Conservation (phyloP, 1,140 invertebrate species). For the Gyrodactylus salaris region DNA sequence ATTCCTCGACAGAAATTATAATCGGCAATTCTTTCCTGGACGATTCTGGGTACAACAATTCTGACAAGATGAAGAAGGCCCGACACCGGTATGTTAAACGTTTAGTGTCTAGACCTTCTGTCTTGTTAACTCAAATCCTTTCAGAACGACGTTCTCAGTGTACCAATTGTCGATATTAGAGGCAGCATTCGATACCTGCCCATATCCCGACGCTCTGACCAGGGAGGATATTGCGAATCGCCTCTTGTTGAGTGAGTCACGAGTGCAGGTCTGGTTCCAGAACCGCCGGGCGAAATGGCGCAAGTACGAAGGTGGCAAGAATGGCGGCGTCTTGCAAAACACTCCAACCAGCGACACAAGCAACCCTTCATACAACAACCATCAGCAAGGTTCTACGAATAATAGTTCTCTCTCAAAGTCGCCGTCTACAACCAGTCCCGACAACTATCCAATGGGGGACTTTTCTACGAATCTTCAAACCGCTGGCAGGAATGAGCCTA, state of each 20-base stretch:
- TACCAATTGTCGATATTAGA: constrained; percentile 4
- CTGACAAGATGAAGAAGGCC: background rate
- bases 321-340: background rate
- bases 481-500: background rate
- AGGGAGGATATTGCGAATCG: background rate
- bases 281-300: constrained; percentile 28
- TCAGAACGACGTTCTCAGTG: constrained; percentile 2
- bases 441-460: background rate
- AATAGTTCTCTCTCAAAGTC: no score
- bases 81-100: no score
- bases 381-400: background rate
- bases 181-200: background rate
- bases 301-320: constrained; percentile 26
- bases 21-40: no score
- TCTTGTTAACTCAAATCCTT: no score
- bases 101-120: no score
- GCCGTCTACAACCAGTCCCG: background rate
- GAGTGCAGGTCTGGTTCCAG: constrained; percentile 26
- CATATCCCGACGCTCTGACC: constrained; percentile 2
- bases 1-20: no score
- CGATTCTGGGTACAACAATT: background rate
- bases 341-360: background rate
- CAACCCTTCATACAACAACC: background rate
- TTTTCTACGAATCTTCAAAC: background rate
- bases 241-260: background rate